Evolutionary conservation across 2,113 vertebrate genomes (phyloP).

Genomic region (Prolemur simus): DNA sequence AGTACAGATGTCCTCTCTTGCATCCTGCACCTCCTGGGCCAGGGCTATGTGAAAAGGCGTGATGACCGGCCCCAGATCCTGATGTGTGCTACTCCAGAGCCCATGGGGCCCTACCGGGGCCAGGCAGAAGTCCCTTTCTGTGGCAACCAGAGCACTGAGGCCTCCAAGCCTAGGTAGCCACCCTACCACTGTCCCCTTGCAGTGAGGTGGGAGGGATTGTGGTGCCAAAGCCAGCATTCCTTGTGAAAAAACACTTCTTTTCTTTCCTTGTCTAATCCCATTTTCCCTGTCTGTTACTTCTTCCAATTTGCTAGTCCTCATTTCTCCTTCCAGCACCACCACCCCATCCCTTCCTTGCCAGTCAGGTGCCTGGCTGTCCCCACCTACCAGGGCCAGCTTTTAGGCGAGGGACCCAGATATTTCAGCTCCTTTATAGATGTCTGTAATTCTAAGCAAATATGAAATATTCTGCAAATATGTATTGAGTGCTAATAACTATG

Average conservation of each 20-base stretch:
- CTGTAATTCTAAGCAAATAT: not conserved
- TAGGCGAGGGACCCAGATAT: not conserved
- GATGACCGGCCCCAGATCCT: conserved; percentile 93
- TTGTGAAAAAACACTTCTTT: not conserved
- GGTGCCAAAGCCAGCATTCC: not conserved
- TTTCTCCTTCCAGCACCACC: not conserved
- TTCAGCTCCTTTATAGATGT: not conserved
- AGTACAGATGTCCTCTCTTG: conserved; percentile 93
- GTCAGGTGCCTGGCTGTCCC: not conserved
- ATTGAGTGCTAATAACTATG: not conserved
- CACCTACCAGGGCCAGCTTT: not conserved
- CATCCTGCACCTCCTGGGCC: conserved; percentile 93
- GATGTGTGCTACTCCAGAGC: conserved; percentile 89
- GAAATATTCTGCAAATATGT: not conserved
- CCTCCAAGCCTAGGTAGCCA: conserved; percentile 58
- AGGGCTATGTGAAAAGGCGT: conserved; percentile 90
- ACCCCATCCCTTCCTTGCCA: not conserved
- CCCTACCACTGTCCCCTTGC: not conserved
- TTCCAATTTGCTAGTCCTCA: not conserved
- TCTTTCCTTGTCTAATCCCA: not conserved
- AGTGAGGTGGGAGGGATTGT: not conserved
- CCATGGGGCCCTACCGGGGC: conserved; percentile 87
- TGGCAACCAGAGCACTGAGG: conserved; percentile 57
- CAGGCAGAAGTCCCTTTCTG: conserved; percentile 92
- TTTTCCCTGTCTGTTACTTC: not conserved